Conservation (phyloP, 2,888 invertebrate species). For the Dynastes hyllus region DNA sequence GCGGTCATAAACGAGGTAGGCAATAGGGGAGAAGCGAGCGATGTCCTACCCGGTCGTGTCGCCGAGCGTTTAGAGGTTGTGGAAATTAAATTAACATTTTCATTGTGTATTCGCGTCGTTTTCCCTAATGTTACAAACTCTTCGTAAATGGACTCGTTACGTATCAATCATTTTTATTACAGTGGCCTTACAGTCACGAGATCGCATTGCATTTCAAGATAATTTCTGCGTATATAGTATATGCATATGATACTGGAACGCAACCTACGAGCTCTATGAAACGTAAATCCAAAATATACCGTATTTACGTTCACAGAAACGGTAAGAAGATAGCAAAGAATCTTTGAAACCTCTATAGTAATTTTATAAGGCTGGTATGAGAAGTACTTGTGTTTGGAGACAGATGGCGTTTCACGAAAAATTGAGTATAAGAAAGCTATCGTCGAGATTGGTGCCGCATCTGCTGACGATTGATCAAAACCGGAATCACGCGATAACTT, state of each 20-base stretch:
- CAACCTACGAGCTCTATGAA: neutral
- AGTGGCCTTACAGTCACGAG: neutral
- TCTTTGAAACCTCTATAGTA: too few species aligned
- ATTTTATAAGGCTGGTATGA: too few species aligned
- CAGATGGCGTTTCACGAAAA: too few species aligned
- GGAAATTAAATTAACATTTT: slow-evolving; percentile 27
- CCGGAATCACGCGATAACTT: too few species aligned
- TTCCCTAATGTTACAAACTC: slow-evolving; percentile 7
- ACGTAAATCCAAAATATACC: too few species aligned
- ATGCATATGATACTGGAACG: too few species aligned
- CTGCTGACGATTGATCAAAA: too few species aligned
- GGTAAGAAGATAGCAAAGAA: too few species aligned
- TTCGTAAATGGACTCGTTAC: slow-evolving; percentile 13
- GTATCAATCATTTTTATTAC: slow-evolving; percentile 21
- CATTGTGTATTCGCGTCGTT: slow-evolving; percentile 10
- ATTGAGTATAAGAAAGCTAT: too few species aligned
- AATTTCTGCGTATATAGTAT: neutral
- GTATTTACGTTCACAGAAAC: too few species aligned
- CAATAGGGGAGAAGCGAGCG: neutral
- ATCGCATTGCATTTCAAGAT: neutral
- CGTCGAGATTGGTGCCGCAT: too few species aligned
- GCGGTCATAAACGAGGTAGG: slow-evolving; percentile 21
- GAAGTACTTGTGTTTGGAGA: too few species aligned
- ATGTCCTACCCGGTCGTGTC: neutral
- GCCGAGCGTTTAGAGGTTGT: slow-evolving; percentile 1